Evolutionary conservation across 2,113 vertebrate species (phyloP).

Genomic region (Mormyrus iriodes): DNA sequence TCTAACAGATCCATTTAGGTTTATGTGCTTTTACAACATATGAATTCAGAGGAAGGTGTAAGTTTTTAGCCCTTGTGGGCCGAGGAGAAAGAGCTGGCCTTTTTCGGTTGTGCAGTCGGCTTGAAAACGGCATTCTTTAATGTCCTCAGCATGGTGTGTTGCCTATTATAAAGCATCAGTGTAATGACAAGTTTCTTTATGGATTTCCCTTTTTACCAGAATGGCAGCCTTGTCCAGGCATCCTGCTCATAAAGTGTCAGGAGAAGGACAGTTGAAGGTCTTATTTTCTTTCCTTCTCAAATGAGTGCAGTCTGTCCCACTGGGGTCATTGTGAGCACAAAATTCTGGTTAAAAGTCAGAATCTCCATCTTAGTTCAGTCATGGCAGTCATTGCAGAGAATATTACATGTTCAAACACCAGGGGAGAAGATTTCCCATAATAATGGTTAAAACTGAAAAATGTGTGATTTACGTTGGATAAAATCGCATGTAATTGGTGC

Average conservation of each 20-base stretch:
- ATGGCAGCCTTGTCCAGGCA: not conserved
- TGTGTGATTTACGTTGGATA: not conserved
- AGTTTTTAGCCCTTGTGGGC: not conserved
- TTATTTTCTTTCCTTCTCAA: not conserved
- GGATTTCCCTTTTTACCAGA: not conserved
- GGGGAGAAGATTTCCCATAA: not conserved
- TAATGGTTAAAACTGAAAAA: not conserved
- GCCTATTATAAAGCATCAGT: too few relatives aligned
- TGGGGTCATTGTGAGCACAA: too few relatives aligned
- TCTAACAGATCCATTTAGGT: slow-evolving; percentile 3
- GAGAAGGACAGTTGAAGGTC: not conserved
- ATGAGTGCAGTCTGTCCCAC: not conserved
- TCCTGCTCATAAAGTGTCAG: not conserved
- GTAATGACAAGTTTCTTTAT: not conserved
- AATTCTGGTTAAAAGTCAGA: not conserved
- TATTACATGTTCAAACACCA: not conserved
- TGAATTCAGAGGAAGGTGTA: not conserved
- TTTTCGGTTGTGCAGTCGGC: not conserved
- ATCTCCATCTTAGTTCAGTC: not conserved
- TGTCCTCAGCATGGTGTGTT: not conserved
- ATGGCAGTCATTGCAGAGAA: not conserved
- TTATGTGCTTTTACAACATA: not conserved
- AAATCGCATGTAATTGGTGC: not conserved
- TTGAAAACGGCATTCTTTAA: not conserved
- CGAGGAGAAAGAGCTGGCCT: not conserved